Evolutionary conservation across 1,140 invertebrate species (phyloP), one percentile per base, ranked within the genome.

Genomic region (Schlechtendalia chinensis): DNA sequence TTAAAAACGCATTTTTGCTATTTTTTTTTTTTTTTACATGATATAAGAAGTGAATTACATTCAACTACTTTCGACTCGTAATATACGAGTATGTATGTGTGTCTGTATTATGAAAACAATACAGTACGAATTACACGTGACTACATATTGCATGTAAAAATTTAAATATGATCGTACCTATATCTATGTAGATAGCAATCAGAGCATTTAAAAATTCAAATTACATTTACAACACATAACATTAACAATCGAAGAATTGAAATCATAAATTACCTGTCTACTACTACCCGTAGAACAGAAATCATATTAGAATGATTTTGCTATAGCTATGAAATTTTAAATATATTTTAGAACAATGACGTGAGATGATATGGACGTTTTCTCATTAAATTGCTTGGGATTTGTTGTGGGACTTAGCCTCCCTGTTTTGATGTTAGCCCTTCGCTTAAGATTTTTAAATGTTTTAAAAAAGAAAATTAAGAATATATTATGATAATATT

Each of bases 121-220:
- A 50, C 45, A 69, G 14, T 69, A 69, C 45, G 6, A 69, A 69
- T 69, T 56, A 56, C 54, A n/a, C 54, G 56, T 27, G 67, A 67
- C 39, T 45, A 3, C 39, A 47, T 47, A 69, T 22, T 24, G 2
- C 22, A 24, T 47, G 39, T 69, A 50, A 16, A 67, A 22, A 67
- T 67, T 67, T 22, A 22, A 45, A 67, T 47, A 8, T 67, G 19
- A 67, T 67, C 12, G n/a, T 47, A 45, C 32, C 8, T 39, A 8
- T 5, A 27, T 50, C 1, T 54, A 10, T 56, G 54, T 4, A 47
- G 65, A 67, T 45, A 67, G 32, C 39, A 14, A 67, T 69, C 39
- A 11, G 22, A 24, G 29, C 47, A 50, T 50, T 69, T 69, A 69
- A n/a, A 69, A 69, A 69, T 69, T 69, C 45, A 69, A 69, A 69